Evolutionary conservation across 2,888 invertebrate genomes (phyloP), one percentile per base, ranked within the genome.

Genomic region (Leptopilina myrica): DNA sequence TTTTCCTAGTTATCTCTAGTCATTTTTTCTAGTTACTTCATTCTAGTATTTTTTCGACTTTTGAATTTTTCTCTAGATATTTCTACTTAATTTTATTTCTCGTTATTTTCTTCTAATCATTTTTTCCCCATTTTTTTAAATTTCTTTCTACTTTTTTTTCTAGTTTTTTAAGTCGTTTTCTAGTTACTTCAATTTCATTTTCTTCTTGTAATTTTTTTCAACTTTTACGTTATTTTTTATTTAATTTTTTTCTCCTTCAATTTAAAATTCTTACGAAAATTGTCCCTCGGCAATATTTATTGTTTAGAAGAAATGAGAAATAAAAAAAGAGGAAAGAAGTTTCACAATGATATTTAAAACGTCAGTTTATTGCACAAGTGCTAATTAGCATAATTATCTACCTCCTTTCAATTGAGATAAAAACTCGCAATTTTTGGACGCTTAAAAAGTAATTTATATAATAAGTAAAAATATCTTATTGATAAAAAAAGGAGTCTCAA

Each of bases 331-430:
- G 20, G 14, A 20, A 53, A 4, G 14, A 56, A n/a, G 59, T 59
- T 49, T 9, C 49, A 49, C 49, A 49, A 49, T 15, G 59, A 49
- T 20, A 67, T 49, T 46, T n/a, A n/a, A 59, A 59, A 59, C 59
- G 59, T 46, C 46, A 46, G n/a, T 15, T 67, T 46, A 12, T 67
- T 66, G 6, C 46, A 49, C 69, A 69, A 53, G 49, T 56, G 53
- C n/a, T 69, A 33, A 69, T 69, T 53, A 69, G 69, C 53, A 53
- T 53, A 14, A 53, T 53, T 69, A 69, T 69, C 53, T 67, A 49
- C 49, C 6, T 20, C 11, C 12, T 15, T 46, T 67, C 6, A 67
- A 49, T 67, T 49, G 1, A 6, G 20, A 67, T 67, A 46, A 46
- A 43, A n/a, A 66, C 8, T 46, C 20, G 15, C 49, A 67, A 14